phyloP scores from a whole-genome alignment of 2,888 invertebrate genomes.

The Slavum lentiscoides region DNA sequence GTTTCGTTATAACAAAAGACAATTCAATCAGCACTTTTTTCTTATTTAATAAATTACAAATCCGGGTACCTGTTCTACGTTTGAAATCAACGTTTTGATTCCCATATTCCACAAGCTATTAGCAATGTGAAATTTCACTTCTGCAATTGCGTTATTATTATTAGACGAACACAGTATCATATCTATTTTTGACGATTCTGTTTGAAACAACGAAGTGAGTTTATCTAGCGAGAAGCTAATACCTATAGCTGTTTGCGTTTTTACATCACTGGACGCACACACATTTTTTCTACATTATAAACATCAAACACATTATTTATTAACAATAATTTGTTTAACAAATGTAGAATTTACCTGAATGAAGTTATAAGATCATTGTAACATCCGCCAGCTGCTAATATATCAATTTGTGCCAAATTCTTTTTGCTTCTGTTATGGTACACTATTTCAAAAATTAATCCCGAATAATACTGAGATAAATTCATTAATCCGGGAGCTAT shows the following conservation, averaged over 20 bases:
- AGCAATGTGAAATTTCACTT: slow-evolving; percentile 63
- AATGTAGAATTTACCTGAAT: slow-evolving; percentile 64
- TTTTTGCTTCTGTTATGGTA: slow-evolving; percentile 65
- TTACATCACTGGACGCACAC: slow-evolving; percentile 59
- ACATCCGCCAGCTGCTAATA: slow-evolving; percentile 86
- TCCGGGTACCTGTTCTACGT: slow-evolving; percentile 49
- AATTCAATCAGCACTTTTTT: too few relatives aligned
- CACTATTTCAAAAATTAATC: slow-evolving; percentile 71
- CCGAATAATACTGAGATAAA: slow-evolving; percentile 69
- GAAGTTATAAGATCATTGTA: slow-evolving; percentile 81
- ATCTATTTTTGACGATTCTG: slow-evolving; percentile 65
- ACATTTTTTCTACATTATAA: slow-evolving; percentile 59
- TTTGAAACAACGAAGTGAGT: slow-evolving; percentile 68
- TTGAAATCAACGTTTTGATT: slow-evolving; percentile 62
- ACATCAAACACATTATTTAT: slow-evolving; percentile 5
- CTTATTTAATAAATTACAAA: not conserved
- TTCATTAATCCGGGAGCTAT: slow-evolving; percentile 68
- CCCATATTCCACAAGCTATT: slow-evolving; percentile 73
- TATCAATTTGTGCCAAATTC: slow-evolving; percentile 66
- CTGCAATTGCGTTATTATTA: slow-evolving; percentile 65
- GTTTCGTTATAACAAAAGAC: too few relatives aligned
- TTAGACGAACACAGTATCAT: slow-evolving; percentile 69
- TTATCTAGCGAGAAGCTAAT: slow-evolving; percentile 84
- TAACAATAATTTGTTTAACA: not conserved
- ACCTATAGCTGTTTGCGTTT: slow-evolving; percentile 71